These are phyloP conservation scores for Candoia aspera DNA, from an alignment of 2,113 vertebrate species.

Conservation along the genomic window DNA sequence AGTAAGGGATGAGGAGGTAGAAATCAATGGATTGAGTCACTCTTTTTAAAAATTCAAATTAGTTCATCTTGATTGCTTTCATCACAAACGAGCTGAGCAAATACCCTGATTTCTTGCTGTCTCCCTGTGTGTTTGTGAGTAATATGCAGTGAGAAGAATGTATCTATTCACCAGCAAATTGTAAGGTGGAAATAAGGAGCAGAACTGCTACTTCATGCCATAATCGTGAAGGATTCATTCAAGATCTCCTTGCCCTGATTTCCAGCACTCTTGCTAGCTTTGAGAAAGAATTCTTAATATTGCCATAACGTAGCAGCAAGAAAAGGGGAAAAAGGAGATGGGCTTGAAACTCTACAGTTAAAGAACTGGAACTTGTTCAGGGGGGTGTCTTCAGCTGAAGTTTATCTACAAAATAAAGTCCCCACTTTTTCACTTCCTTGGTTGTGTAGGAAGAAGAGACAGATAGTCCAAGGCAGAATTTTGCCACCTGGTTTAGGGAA, in stretches of 20 bases:
- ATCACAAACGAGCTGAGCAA: background rate
- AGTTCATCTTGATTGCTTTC: background rate
- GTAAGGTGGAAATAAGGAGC: background rate
- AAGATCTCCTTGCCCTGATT: background rate
- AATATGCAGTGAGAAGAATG: background rate
- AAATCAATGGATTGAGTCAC: background rate
- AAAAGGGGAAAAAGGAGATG: no score
- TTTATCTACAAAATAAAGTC: background rate
- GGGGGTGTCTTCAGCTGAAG: background rate
- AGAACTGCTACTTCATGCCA: background rate
- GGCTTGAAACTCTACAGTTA: background rate
- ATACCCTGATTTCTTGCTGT: background rate
- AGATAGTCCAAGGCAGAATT: background rate
- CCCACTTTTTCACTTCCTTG: background rate
- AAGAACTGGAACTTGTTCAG: background rate
- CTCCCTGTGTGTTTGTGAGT: background rate
- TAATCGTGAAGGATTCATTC: background rate
- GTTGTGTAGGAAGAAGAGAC: no score
- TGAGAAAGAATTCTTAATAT: background rate
- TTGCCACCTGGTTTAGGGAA: background rate
- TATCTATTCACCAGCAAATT: background rate
- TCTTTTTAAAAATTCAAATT: background rate
- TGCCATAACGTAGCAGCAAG: background rate
- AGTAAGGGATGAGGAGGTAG: background rate
- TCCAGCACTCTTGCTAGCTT: background rate